Conservation (phyloP, 2,113 vertebrate genomes). For the Callaeas wilsoni region DNA sequence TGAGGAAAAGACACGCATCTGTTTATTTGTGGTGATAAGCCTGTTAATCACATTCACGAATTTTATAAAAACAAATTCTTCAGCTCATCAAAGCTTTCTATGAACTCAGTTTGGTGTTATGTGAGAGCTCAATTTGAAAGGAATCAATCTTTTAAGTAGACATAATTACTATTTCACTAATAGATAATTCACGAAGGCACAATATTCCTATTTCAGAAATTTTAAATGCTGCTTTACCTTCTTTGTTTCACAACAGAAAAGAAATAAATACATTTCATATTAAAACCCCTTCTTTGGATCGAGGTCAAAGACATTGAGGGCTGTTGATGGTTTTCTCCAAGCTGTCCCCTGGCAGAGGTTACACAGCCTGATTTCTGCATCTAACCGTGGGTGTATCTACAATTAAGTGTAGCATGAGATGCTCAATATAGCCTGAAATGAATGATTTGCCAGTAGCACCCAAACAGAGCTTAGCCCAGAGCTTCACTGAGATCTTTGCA, state of each 20-base stretch:
- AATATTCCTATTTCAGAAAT: slow-evolving; percentile 14
- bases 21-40: slow-evolving; percentile 32
- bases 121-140: slow-evolving; percentile 30
- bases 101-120: background rate
- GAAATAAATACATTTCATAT: background rate
- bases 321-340: background rate
- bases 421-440: background rate
- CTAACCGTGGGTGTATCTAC: background rate
- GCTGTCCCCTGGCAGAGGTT: background rate
- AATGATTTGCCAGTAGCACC: background rate
- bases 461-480: background rate
- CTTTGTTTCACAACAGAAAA: background rate
- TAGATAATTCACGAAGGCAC: slow-evolving; percentile 9
- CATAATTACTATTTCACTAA: slow-evolving; percentile 31
- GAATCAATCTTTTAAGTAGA: slow-evolving; percentile 35
- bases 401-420: background rate
- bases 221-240: background rate
- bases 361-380: background rate
- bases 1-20: background rate
- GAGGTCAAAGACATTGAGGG: background rate
- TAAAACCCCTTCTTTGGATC: background rate
- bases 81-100: slow-evolving; percentile 55
- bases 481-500: background rate
- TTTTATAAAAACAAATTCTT: slow-evolving; percentile 54
- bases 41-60: slow-evolving; percentile 47